Percentiles rank a stretch among this genome's conserved stretches.
Conservation (phyloP, 2,888 invertebrate genomes). For the Drosophila limbata region DNA sequence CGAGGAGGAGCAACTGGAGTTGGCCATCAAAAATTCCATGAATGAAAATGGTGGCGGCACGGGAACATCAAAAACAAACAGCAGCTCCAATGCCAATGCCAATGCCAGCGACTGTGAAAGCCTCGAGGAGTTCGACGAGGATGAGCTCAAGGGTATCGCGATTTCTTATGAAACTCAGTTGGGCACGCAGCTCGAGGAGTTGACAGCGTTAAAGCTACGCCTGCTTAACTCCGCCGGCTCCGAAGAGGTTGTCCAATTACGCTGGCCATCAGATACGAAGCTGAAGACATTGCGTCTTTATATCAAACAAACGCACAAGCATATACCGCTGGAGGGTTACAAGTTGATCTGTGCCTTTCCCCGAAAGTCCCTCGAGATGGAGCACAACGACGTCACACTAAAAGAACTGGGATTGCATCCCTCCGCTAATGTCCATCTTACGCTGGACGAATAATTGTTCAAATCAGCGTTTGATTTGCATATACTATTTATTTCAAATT, state of each 20-base stretch:
- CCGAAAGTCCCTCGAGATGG: slow-evolving; percentile 81
- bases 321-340: slow-evolving; percentile 82
- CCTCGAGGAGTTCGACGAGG: slow-evolving; percentile 76
- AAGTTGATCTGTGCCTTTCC: slow-evolving; percentile 85
- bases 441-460: slow-evolving; percentile 79
- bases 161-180: slow-evolving; percentile 75
- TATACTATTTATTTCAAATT: slow-evolving; percentile 50
- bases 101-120: slow-evolving; percentile 71
- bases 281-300: slow-evolving; percentile 81
- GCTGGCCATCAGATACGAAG: slow-evolving; percentile 84
- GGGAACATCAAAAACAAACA: slow-evolving; percentile 36
- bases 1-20: slow-evolving; percentile 84
- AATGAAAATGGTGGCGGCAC: slow-evolving; percentile 76
- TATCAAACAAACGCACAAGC: slow-evolving; percentile 81
- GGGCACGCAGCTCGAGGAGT: slow-evolving; percentile 69
- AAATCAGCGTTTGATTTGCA: slow-evolving; percentile 13
- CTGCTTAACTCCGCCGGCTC: slow-evolving; percentile 75
- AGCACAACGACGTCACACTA: slow-evolving; percentile 78
- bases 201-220: slow-evolving; percentile 82
- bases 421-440: slow-evolving; percentile 84
- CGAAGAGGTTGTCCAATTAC: slow-evolving; percentile 82
- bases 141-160: slow-evolving; percentile 63
- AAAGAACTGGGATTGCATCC: slow-evolving; percentile 84
- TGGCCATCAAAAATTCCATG: slow-evolving; percentile 85
- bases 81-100: slow-evolving; percentile 49